Base-by-base conservation (phyloP, 2,797 vertebrate species). In the Chiroxiphia lanceolata region DNA sequence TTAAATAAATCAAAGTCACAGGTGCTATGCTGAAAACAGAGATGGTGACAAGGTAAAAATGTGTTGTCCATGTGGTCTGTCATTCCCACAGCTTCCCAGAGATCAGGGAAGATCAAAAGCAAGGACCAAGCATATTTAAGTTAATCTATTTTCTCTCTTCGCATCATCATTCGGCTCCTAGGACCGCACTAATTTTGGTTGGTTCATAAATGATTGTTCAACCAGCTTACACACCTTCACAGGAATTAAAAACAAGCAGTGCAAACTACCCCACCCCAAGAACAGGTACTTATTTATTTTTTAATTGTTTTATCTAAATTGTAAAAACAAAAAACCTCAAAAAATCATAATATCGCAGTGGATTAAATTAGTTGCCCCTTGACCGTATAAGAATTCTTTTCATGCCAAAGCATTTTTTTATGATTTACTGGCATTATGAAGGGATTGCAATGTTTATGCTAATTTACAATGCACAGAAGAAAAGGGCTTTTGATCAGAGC, bases 401-500 rank as follows among this genome's bases (percentile, higher is more conserved):
- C 77, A 82, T 77, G 77, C 45, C 78, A 70, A 79, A 76, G 45
- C 36, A 67, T 13, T 68, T 56, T 68, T 78, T 95, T 45, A 36
- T 82, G 33, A 12, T 87, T 91, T 69, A 79, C 34, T 90, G 63
- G 34, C 20, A 31, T 56, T 87, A 82, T 82, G 74, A 95, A 90
- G 74, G 64, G 75, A 90, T 90, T 42, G 56, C 38, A 90, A 53
- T 80, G 48, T 87, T 94, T 91, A 87, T 93, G 77, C 88, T 96
- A 91, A 97, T 97, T 95, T 72, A 92, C 56, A 96, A 90, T 91
- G 90, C 94, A 96, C 34, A 87, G 87, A 95, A 94, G 77, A 94
- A 95, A 95, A 94, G 81, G 60, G 87, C 96, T 96, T 97, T 97
- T 96, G 96, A 97, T 96, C 95, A 93, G 90, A 85, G 87, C 65